A percentile compares a stretch with the other conserved stretches of the same genome.
Conservation (phyloP, 2,888 invertebrate genomes). For the Autographa pulchrina region DNA sequence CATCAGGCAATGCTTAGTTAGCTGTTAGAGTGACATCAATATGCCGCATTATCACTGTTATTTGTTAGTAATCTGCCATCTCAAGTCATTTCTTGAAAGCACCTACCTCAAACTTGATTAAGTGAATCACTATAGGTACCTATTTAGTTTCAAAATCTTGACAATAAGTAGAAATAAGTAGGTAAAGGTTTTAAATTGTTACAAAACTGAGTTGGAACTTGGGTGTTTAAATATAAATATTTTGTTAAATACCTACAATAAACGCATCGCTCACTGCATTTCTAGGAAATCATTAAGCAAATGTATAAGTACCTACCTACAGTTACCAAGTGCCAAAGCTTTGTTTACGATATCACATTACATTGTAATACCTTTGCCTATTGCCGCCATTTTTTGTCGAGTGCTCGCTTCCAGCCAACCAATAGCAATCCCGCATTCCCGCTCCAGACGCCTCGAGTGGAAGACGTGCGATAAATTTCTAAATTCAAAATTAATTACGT, state of each 20-base stretch:
- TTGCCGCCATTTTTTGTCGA: slow-evolving; percentile 25
- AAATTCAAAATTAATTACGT: slow-evolving; percentile 55
- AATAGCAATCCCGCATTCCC: slow-evolving; percentile 50
- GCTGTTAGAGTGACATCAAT: too few species aligned
- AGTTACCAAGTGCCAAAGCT: neutral
- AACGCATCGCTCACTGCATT: slow-evolving; percentile 3
- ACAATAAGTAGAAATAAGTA: too few species aligned
- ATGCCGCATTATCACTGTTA: too few species aligned
- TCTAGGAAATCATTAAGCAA: slow-evolving; percentile 18
- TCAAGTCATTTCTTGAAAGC: too few species aligned
- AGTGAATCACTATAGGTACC: too few species aligned
- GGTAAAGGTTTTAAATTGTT: too few species aligned
- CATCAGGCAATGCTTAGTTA: too few species aligned
- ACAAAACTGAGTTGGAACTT: too few species aligned
- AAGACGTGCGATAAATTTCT: slow-evolving; percentile 40
- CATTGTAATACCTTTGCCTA: slow-evolving; percentile 17
- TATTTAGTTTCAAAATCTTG: too few species aligned
- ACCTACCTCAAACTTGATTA: too few species aligned
- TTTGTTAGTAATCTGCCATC: too few species aligned
- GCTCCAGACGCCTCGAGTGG: slow-evolving; percentile 35
- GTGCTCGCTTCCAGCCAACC: slow-evolving; percentile 14
- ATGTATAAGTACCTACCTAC: slow-evolving; percentile 8
- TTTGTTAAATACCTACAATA: neutral
- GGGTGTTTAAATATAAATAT: too few species aligned
- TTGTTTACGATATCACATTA: slow-evolving; percentile 47